Percentiles rank a stretch among this genome's conserved stretches.
phyloP scores from a whole-genome alignment of 2,797 vertebrate genomes.

The Erithacus rubecula region DNA sequence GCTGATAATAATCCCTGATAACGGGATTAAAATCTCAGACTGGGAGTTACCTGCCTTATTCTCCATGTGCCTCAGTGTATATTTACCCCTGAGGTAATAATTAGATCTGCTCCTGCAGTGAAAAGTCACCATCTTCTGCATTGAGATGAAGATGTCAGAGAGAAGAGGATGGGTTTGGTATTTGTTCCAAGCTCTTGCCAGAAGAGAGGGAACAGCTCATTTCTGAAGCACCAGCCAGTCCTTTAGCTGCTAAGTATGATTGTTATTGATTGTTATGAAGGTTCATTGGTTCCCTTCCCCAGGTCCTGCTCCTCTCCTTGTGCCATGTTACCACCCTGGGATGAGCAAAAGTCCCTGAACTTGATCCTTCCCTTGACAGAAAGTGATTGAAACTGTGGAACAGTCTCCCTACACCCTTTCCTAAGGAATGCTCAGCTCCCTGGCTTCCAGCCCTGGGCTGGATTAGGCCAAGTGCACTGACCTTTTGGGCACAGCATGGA shows the following conservation, averaged over 20 bases:
- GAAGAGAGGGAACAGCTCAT: not conserved
- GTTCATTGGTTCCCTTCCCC: not conserved
- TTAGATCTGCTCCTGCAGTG: not conserved
- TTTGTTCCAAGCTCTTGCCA: not conserved
- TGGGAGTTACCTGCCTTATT: slow-evolving; percentile 27
- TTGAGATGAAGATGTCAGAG: slow-evolving; percentile 10
- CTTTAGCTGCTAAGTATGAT: not conserved
- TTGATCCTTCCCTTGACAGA: not conserved
- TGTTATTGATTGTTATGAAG: too few species aligned
- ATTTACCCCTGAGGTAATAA: slow-evolving; percentile 51
- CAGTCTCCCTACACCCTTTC: not conserved
- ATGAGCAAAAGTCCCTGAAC: rapidly evolving
- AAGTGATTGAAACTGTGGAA: not conserved
- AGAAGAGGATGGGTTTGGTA: not conserved
- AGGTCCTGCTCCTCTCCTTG: not conserved
- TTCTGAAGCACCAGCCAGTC: not conserved
- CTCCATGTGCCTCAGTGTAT: not conserved
- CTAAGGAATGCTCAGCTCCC: not conserved
- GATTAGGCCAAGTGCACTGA: not conserved
- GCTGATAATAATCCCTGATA: slow-evolving; percentile 27
- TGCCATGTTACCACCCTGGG: not conserved
- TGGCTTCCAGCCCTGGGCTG: not conserved
- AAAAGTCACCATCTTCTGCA: not conserved
- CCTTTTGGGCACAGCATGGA: not conserved
- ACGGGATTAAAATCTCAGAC: slow-evolving; percentile 40